These are phyloP conservation scores for Microplitis mediator DNA, from an alignment of 1,140 invertebrate genomes.

Conservation along the genomic window DNA sequence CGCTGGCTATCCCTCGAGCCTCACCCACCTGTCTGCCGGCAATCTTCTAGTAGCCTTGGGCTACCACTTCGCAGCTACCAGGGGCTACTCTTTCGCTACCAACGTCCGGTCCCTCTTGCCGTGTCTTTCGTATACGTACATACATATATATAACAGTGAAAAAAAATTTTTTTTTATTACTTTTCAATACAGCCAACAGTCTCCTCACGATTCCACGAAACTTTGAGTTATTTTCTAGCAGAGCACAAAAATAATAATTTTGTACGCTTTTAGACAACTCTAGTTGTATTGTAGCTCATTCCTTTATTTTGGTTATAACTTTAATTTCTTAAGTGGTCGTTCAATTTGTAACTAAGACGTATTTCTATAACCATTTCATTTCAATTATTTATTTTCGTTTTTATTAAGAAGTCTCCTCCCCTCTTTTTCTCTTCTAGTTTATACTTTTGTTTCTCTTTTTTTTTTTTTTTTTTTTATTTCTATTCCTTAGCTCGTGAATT, in stretches of 20 bases:
- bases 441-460: too few relatives aligned
- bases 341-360: too few relatives aligned
- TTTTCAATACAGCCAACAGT: neutral
- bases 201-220: neutral
- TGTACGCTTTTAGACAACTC: too few relatives aligned
- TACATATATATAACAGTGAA: neutral
- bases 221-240: neutral
- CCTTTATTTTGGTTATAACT: neutral
- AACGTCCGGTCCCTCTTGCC: constrained; percentile 48
- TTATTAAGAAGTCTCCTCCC: too few relatives aligned
- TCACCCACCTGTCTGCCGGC: constrained; percentile 64
- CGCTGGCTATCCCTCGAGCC: constrained; percentile 31
- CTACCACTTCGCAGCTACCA: constrained; percentile 61
- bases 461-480: too few relatives aligned
- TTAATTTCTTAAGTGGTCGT: too few relatives aligned
- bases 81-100: constrained; percentile 60
- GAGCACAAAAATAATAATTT: neutral
- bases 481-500: too few relatives aligned
- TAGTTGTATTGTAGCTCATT: neutral
- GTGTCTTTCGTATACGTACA: constrained; percentile 24
- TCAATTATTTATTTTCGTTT: too few relatives aligned
- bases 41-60: constrained; percentile 65
- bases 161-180: constrained; percentile 7
- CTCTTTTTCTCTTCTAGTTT: too few relatives aligned
- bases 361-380: too few relatives aligned